Conservation (phyloP, 2,113 vertebrate genomes). For the Paramisgurnus dabryanus region DNA sequence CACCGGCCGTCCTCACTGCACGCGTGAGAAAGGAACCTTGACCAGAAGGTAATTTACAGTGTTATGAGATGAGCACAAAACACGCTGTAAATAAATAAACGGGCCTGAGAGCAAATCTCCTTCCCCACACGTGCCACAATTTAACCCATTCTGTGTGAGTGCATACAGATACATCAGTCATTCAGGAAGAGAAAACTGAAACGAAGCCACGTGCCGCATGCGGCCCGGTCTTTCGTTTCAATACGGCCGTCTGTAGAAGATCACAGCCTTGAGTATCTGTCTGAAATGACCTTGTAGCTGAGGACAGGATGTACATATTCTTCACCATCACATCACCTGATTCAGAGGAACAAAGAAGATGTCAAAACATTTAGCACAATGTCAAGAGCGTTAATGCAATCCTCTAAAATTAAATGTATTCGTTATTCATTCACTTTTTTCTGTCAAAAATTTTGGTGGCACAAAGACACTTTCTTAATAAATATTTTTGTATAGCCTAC, state of each 20-base stretch:
- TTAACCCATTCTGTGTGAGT: constrained; percentile 16
- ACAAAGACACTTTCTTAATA: too few relatives aligned
- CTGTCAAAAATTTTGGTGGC: too few relatives aligned
- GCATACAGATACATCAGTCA: constrained; percentile 70
- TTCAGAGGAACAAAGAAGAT: too few relatives aligned
- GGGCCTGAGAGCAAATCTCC: too few relatives aligned
- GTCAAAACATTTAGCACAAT: too few relatives aligned
- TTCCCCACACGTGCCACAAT: constrained; percentile 29
- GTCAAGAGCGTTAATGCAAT: too few relatives aligned
- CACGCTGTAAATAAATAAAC: constrained; percentile 82
- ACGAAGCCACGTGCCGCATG: constrained; percentile 30
- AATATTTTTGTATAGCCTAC: too few relatives aligned
- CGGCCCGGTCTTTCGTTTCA: constrained; percentile 80
- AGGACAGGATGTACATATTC: constrained; percentile 25
- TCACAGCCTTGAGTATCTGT: constrained; percentile 66
- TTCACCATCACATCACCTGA: not conserved
- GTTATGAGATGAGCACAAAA: constrained; percentile 80
- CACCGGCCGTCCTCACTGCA: constrained; percentile 40
- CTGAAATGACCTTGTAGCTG: constrained; percentile 40
- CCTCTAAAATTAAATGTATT: too few relatives aligned
- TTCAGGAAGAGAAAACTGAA: not conserved
- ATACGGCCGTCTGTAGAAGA: constrained; percentile 73
- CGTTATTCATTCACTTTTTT: too few relatives aligned
- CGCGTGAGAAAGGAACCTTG: constrained; percentile 73
- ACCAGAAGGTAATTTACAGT: constrained; percentile 80